Conservation (phyloP, 1,140 invertebrate genomes). For the Halesus radiatus region DNA sequence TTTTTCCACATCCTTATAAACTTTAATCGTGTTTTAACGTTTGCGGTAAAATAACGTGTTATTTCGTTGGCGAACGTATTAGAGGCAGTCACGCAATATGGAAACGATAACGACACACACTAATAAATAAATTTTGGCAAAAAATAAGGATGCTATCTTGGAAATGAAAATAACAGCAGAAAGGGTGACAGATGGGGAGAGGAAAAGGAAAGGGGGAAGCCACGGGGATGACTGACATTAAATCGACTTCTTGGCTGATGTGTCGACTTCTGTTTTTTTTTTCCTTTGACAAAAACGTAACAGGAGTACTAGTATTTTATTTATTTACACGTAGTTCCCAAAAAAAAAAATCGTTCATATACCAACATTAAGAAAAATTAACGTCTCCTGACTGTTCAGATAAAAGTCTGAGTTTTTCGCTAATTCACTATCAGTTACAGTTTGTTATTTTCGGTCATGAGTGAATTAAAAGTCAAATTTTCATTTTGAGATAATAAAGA, state of each 20-base stretch:
- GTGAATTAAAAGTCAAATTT: no score
- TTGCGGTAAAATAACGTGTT: not conserved
- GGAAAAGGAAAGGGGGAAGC: not conserved
- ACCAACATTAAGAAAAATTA: no score
- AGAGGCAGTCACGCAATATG: not conserved
- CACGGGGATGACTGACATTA: not conserved
- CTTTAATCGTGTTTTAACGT: no score
- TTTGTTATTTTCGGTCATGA: no score
- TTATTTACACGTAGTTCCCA: no score
- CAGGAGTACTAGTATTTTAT: not conserved
- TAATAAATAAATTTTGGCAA: not conserved
- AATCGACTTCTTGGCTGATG: not conserved
- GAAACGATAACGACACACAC: constrained; percentile 1
- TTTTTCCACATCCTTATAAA: no score
- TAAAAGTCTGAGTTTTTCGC: no score
- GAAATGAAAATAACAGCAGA: constrained; percentile 7
- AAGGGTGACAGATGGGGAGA: not conserved
- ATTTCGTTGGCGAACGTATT: not conserved
- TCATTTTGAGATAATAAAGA: no score
- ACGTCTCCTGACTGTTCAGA: no score
- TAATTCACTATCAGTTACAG: no score
- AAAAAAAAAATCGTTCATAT: no score
- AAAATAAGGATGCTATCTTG: constrained; percentile 1
- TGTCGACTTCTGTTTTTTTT: not conserved
- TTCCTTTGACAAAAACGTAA: not conserved